Conservation (phyloP, 2,797 vertebrate species). For the Petrocephalus sullivani region DNA sequence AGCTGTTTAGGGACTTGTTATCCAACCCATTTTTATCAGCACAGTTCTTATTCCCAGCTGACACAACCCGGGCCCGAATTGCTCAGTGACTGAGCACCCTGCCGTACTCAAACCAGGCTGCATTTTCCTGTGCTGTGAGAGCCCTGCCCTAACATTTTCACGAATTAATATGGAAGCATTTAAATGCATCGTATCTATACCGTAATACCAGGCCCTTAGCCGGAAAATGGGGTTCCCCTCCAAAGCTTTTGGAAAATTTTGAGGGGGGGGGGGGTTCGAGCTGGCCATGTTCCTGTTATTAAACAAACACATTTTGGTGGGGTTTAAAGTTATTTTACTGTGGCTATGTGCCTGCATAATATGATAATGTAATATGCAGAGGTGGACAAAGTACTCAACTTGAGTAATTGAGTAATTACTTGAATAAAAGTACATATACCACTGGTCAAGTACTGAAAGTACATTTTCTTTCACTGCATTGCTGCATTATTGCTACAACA, state of each 20-base stretch:
- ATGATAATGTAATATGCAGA: neutral
- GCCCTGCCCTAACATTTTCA: neutral
- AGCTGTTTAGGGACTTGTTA: conserved; percentile 39
- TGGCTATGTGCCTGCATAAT: neutral
- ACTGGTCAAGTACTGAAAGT: too few species aligned
- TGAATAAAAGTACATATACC: too few species aligned
- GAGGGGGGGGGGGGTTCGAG: neutral
- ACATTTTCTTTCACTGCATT: too few species aligned
- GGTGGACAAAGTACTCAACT: too few species aligned
- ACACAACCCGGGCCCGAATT: neutral
- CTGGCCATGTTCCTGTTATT: too few species aligned
- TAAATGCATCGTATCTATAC: neutral
- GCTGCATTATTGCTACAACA: too few species aligned
- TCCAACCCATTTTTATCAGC: conserved; percentile 43
- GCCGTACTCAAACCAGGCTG: neutral
- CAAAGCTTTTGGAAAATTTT: neutral
- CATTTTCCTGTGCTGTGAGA: neutral
- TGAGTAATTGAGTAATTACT: too few species aligned
- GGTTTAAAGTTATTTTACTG: neutral
- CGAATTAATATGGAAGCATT: neutral
- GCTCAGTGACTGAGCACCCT: neutral
- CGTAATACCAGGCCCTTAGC: neutral
- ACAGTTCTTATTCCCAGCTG: neutral
- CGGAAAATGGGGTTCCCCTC: neutral
- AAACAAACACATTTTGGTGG: too few species aligned